A percentile compares a stretch with the other conserved stretches of the same genome.
These are phyloP conservation scores for Coturnix japonica DNA, from an alignment of 2,113 vertebrate species.

Conservation along the genomic window DNA sequence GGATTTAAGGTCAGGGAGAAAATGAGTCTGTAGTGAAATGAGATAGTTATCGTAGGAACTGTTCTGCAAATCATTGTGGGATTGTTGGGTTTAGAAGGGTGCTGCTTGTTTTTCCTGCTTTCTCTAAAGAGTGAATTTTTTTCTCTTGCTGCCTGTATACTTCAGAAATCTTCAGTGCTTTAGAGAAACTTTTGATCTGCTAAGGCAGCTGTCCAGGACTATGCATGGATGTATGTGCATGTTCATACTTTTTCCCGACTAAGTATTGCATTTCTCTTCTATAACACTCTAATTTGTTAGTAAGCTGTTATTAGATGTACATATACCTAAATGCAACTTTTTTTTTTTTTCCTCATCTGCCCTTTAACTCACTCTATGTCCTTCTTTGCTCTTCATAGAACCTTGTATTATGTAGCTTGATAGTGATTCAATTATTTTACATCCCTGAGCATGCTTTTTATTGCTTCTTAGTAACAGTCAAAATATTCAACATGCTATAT, in stretches of 20 bases:
- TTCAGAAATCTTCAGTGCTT: background rate
- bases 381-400: background rate
- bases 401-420: background rate
- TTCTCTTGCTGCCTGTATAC: fast-evolving
- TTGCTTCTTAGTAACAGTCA: background rate
- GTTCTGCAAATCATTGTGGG: background rate
- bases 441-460: background rate
- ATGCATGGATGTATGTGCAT: background rate
- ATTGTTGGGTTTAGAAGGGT: background rate
- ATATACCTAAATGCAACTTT: background rate
- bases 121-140: background rate
- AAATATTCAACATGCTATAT: background rate
- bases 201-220: background rate
- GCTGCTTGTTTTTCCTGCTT: background rate
- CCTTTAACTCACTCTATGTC: background rate
- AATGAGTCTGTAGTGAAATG: background rate
- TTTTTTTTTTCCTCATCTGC: background rate
- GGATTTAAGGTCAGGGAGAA: fast-evolving
- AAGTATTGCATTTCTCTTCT: background rate
- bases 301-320: background rate
- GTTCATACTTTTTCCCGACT: background rate
- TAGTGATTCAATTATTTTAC: background rate
- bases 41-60: background rate
- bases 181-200: background rate
- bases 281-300: background rate